Evolutionary conservation across 1,140 invertebrate genomes (phyloP).

Genomic region (Nebria ingens): DNA sequence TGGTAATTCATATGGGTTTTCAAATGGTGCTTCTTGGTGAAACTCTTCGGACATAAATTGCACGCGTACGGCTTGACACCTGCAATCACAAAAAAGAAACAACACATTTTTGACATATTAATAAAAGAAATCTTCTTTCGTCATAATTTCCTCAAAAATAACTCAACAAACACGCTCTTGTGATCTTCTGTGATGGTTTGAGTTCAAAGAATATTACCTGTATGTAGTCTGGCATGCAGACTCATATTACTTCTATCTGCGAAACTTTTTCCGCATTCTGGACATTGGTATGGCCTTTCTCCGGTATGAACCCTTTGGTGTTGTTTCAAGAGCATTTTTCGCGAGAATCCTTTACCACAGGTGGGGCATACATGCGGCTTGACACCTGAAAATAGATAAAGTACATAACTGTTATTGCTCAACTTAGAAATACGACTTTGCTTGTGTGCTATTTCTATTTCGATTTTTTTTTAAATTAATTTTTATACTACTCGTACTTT

Average conservation of each 20-base stretch:
- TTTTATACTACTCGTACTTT: too few species aligned
- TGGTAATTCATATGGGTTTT: slow-evolving; percentile 79
- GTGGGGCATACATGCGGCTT: slow-evolving; percentile 77
- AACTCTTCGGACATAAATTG: slow-evolving; percentile 71
- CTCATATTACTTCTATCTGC: slow-evolving; percentile 76
- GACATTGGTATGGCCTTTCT: slow-evolving; percentile 63
- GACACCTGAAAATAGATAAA: slow-evolving; percentile 43
- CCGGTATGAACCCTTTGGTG: slow-evolving; percentile 67
- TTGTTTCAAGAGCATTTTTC: slow-evolving; percentile 70
- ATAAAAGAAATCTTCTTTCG: too few species aligned
- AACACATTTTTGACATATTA: neutral
- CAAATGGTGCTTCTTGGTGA: slow-evolving; percentile 75
- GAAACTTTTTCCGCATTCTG: slow-evolving; percentile 60
- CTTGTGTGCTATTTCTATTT: too few species aligned
- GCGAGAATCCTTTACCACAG: slow-evolving; percentile 78
- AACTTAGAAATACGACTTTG: too few species aligned
- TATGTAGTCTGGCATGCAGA: slow-evolving; percentile 64
- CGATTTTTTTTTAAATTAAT: too few species aligned
- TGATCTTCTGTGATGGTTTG: slow-evolving; percentile 9
- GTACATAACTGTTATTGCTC: too few species aligned
- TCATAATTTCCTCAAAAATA: too few species aligned
- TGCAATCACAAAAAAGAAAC: slow-evolving; percentile 25
- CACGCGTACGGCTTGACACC: slow-evolving; percentile 82
- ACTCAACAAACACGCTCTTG: too few species aligned
- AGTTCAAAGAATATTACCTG: slow-evolving; percentile 35